A percentile compares a stretch with the other conserved stretches of the same genome.
phyloP scores from a whole-genome alignment of 92 coral and sea anemone genomes.

The Paramuricea clavata region DNA sequence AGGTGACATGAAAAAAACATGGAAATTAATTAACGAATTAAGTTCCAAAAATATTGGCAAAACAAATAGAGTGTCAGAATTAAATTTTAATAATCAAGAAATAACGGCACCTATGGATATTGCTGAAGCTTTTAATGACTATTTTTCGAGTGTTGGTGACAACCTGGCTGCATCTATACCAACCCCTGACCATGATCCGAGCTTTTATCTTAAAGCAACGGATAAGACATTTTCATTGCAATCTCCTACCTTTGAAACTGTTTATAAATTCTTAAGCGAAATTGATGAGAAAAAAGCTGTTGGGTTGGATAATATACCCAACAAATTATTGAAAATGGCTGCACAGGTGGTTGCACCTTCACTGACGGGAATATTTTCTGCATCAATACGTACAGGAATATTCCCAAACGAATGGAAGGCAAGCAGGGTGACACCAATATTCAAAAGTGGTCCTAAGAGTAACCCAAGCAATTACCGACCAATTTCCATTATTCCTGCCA shows the following conservation, averaged over 20 bases:
- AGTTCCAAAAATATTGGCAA: background rate
- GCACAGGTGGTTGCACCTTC: background rate
- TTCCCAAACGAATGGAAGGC: slow-evolving; percentile 10
- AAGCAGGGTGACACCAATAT: slow-evolving; percentile 2
- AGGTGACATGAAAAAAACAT: slow-evolving; percentile 48
- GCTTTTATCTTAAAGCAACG: background rate
- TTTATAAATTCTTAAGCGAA: background rate
- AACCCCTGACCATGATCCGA: background rate
- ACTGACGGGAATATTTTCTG: slow-evolving; percentile 24
- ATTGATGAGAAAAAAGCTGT: background rate
- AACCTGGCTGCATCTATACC: slow-evolving; percentile 13
- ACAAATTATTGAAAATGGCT: slow-evolving; percentile 11
- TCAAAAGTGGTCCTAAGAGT: background rate
- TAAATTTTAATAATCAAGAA: slow-evolving; percentile 11
- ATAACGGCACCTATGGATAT: slow-evolving; percentile 39
- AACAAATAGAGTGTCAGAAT: slow-evolving; percentile 15
- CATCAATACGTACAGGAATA: slow-evolving; percentile 13
- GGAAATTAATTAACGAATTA: slow-evolving; percentile 49
- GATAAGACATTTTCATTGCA: background rate
- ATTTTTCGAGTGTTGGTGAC: slow-evolving; percentile 48
- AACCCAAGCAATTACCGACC: background rate
- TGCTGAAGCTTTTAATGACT: slow-evolving; percentile 45
- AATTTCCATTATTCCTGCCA: background rate
- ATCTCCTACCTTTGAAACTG: background rate
- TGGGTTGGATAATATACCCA: slow-evolving; percentile 8